Percentiles rank a stretch among this genome's conserved stretches.
Evolutionary conservation across 2,113 vertebrate genomes (phyloP).

Genomic region (Odontophorus gujanensis): DNA sequence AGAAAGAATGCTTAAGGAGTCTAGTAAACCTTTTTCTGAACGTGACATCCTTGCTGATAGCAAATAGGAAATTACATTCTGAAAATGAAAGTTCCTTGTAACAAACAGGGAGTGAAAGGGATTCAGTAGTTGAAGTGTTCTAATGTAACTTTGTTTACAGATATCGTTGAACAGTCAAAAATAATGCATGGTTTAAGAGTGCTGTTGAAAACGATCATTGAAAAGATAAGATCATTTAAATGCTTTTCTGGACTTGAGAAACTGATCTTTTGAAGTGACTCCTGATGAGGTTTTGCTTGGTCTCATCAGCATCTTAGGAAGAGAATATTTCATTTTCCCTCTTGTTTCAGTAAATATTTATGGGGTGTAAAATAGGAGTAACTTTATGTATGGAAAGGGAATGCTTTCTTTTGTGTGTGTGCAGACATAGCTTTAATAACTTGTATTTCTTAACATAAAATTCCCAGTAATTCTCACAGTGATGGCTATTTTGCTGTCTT

Average conservation of each 20-base stretch:
- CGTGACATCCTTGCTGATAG: neutral
- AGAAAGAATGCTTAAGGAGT: neutral
- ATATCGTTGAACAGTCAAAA: slow-evolving; percentile 36
- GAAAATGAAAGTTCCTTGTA: slow-evolving; percentile 27
- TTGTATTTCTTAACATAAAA: neutral
- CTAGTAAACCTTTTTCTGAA: neutral
- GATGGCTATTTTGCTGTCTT: neutral
- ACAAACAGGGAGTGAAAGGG: neutral
- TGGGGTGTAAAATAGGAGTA: slow-evolving; percentile 37
- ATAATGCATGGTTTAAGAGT: slow-evolving; percentile 53
- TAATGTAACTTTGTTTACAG: slow-evolving; percentile 50
- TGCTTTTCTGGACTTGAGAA: neutral
- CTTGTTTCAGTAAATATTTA: slow-evolving; percentile 61
- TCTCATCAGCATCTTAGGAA: slow-evolving; percentile 5
- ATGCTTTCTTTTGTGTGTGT: neutral
- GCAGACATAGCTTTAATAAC: neutral
- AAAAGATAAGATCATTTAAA: too few relatives aligned
- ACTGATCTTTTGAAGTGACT: slow-evolving; percentile 62
- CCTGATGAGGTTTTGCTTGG: slow-evolving; percentile 31
- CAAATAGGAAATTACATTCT: neutral
- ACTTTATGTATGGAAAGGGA: slow-evolving; percentile 47
- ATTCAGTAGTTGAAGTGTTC: slow-evolving; percentile 44
- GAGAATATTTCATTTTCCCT: slow-evolving; percentile 20
- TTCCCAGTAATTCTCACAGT: neutral
- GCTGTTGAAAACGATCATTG: too few relatives aligned